A percentile compares a stretch with the other conserved stretches of the same genome.
Conservation (phyloP, 2,113 vertebrate species). For the Pholis gunnellus region DNA sequence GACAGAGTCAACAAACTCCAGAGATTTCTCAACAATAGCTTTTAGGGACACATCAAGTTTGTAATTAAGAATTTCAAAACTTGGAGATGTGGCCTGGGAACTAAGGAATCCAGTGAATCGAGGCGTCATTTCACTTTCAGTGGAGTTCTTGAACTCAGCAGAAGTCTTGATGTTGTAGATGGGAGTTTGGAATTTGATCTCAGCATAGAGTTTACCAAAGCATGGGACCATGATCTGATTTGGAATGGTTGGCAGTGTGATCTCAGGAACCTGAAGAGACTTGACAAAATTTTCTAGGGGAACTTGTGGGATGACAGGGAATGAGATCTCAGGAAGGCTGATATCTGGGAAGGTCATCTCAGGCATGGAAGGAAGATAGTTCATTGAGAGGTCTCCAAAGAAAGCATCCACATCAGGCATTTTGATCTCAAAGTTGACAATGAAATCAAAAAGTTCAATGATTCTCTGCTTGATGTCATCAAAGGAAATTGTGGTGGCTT, state of each 20-base stretch:
- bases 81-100: constrained; percentile 84
- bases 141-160: constrained; percentile 79
- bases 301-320: constrained; percentile 86
- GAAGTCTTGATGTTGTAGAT: constrained; percentile 85
- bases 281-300: constrained; percentile 80
- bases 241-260: constrained; percentile 84
- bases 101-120: constrained; percentile 20
- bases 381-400: constrained; percentile 84
- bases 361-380: constrained; percentile 76
- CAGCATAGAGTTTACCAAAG: constrained; percentile 87
- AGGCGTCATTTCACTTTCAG: constrained; percentile 50
- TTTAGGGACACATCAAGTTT: constrained; percentile 83
- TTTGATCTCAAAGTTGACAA: constrained; percentile 85
- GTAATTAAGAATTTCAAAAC: constrained; percentile 85
- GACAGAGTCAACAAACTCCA: constrained; percentile 80
- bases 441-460: constrained; percentile 82
- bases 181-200: constrained; percentile 87
- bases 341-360: constrained; percentile 81
- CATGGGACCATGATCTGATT: constrained; percentile 83
- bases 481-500: constrained; percentile 86
- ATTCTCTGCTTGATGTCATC: constrained; percentile 87
- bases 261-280: constrained; percentile 72
- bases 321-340: constrained; percentile 82
- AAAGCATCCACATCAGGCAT: constrained; percentile 79
- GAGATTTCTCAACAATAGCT: constrained; percentile 75